phyloP scores from a whole-genome alignment of 2,888 invertebrate genomes.

The Limnephilus rhombicus region DNA sequence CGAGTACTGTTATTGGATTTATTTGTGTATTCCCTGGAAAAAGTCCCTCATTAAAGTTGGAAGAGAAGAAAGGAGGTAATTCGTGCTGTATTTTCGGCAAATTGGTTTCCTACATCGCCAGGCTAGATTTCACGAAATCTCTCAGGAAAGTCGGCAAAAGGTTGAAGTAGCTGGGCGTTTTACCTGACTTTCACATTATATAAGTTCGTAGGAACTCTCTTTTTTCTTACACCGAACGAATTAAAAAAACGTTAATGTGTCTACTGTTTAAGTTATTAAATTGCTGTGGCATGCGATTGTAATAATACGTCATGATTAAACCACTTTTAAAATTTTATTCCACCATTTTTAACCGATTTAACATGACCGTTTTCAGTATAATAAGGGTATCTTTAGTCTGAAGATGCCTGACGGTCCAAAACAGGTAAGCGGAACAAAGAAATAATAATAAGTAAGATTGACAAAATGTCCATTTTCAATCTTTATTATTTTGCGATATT shows the following conservation, averaged over 20 bases:
- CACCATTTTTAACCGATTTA: no score
- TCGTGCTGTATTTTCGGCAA: not conserved
- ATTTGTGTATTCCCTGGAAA: constrained; percentile 39
- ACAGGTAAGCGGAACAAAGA: no score
- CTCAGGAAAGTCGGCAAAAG: not conserved
- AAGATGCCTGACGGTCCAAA: no score
- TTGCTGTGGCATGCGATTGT: not conserved
- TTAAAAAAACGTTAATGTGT: not conserved
- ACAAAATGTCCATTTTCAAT: not conserved
- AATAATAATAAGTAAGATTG: not conserved
- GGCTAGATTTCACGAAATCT: not conserved
- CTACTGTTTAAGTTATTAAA: no score
- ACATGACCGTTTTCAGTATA: not conserved
- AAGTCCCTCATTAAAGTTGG: constrained; percentile 37
- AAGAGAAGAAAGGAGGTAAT: not conserved
- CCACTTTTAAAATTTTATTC: no score
- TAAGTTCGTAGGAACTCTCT: not conserved
- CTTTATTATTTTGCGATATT: not conserved
- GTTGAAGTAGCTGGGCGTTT: not conserved
- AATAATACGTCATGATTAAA: not conserved
- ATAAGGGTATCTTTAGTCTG: not conserved
- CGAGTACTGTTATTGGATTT: constrained; percentile 42
- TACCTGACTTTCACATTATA: not conserved
- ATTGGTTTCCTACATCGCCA: constrained; percentile 11
- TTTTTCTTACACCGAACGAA: not conserved